Base-by-base conservation (phyloP, 2,113 vertebrate genomes). In the Cavia aperea region DNA sequence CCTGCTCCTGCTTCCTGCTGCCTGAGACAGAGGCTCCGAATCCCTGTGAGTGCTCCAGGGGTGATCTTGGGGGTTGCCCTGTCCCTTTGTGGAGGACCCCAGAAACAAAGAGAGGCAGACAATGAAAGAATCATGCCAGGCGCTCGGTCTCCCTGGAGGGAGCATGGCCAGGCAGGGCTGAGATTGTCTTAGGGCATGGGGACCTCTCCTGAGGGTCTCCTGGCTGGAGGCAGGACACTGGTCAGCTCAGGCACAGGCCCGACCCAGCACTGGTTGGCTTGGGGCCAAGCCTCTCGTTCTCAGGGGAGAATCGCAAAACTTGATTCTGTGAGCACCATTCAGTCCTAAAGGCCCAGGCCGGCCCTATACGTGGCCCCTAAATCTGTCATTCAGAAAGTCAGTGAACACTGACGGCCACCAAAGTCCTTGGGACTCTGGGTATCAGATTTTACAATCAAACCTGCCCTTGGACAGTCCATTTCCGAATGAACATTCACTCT, bases 91-190 rank as follows among this genome's bases (percentile, higher is more conserved):
- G 96, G 97, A 97, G 33, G 96, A 97, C 97, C 96, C 96, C 93
- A 89, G 96, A 96, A 97, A 96, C 96, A 96, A 96, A 96, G 97
- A 97, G 97, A 97, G 97, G 96, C 86, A 93, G 81, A 98, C 98
- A 98, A 98, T 98, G 97, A 97, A 95, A 97, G 97, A 98, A 98
- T 98, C 98, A 98, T 98, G 98, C 98, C 98, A 97, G 98, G 98
- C 98, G 95, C 98, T 98, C 97, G 97, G 98, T 39, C 93, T 97
- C 97, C 97, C 96, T 72, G 93, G 97, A 94, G 97, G 96, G 97
- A 97, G 96, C 95, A 39, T 95, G 97, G 97, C 97, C 97, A 97
- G 97, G 98, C 99, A 99, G 98, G 98, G 98, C 98, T 98, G 97
- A 97, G 97, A 98, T 98, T 98, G 98, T 99, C 97, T 93, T 85